Evolutionary conservation across 1,140 invertebrate genomes (phyloP).

Genomic region (Aphis craccivora): DNA sequence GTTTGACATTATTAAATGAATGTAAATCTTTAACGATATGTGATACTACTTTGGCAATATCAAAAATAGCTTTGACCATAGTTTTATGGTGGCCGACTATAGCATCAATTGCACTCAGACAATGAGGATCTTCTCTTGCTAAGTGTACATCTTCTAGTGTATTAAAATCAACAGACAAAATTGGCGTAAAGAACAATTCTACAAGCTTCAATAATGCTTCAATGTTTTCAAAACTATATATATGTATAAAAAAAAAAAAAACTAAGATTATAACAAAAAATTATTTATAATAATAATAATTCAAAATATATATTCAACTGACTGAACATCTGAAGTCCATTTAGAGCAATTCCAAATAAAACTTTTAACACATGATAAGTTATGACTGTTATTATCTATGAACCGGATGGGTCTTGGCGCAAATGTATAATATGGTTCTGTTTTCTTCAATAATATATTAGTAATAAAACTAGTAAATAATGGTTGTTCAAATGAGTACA

Average conservation of each 20-base stretch:
- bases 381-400: constrained; percentile 30
- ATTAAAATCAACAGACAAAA: constrained; percentile 1
- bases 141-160: background rate
- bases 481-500: constrained; percentile 51
- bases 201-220: constrained; percentile 19
- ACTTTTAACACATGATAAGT: constrained; percentile 7
- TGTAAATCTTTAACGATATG: background rate
- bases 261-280: background rate
- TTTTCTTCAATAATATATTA: constrained; percentile 40
- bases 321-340: constrained; percentile 40
- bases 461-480: constrained; percentile 43
- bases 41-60: constrained; percentile 18
- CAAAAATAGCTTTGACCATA: constrained; percentile 30
- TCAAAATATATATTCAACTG: background rate
- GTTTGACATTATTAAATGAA: background rate
- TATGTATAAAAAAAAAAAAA: background rate
- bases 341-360: constrained; percentile 34
- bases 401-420: constrained; percentile 13
- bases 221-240: constrained; percentile 31
- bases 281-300: background rate
- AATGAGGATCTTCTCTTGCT: background rate
- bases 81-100: background rate
- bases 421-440: constrained; percentile 38
- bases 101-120: background rate
- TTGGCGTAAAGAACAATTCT: background rate